Base-by-base conservation (phyloP, 2,888 invertebrate genomes). In the Acronicta alni region DNA sequence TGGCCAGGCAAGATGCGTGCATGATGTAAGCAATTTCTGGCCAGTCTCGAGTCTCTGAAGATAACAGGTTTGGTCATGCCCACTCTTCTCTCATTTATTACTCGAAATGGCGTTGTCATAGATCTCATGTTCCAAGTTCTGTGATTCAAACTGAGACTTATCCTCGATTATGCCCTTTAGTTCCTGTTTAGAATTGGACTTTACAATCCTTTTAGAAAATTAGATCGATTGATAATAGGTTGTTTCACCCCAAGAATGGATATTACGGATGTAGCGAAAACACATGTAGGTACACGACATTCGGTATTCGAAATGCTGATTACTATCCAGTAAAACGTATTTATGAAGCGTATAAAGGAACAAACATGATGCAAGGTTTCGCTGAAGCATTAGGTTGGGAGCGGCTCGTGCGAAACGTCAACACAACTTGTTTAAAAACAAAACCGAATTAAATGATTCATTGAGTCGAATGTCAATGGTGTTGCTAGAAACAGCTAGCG, bases 21-120 rank as follows among this genome's bases (percentile, higher is more conserved):
- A 75, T 79, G 77, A 80, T 77, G 77, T 77, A 78, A 80, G 72
- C 77, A 44, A 68, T 66, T 64, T 71, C 49, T 71, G 73, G 56
- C 57, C 57, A 57, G 51, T 43, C 51, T 46, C 45, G 52, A 51
- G 30, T 45, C 53, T 59, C 48, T 7, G 42, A 52, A 67, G 58
- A 66, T 61, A 71, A 78, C 66, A 57, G 73, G 68, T 75, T 69
- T 63, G 60, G 45, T 59, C 58, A 52, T 54, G 49, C 15, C 39
- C 23, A 54, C 18, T 57, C 53, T 26, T 52, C 57, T 62, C 20
- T 52, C 38, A 56, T 70, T 49, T 43, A 54, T 42, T 32, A 51
- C 37, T 46, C 18, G 18, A 14, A 56, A 60, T 60, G 35, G 14
- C 26, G 17, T 35, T 48, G 30, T 45, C 53, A 49, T 59, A 30